phyloP scores from a whole-genome alignment of 2,113 vertebrate species.

The Pseudorectes ferrugineus region DNA sequence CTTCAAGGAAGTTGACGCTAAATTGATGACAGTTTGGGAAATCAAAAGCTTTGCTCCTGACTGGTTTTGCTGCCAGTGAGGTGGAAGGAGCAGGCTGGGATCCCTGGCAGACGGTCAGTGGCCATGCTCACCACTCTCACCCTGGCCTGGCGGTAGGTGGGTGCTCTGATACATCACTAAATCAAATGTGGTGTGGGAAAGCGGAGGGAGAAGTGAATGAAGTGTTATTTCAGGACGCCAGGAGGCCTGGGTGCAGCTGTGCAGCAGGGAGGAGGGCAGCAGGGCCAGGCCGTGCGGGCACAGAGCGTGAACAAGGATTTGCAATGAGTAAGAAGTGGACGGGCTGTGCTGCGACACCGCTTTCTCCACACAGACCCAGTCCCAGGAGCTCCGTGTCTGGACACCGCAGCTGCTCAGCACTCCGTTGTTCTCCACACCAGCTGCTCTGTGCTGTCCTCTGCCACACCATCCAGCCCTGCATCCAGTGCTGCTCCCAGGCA shows the following conservation, averaged over 20 bases:
- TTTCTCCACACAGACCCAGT: not conserved
- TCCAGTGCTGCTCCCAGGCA: accelerated
- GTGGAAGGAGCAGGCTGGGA: not conserved
- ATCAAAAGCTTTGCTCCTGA: not conserved
- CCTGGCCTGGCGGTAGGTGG: accelerated
- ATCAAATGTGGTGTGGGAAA: not conserved
- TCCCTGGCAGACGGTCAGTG: accelerated
- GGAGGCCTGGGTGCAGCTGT: not conserved
- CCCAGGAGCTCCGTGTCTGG: not conserved
- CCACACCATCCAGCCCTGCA: accelerated
- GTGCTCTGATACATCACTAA: not conserved
- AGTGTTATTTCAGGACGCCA: not conserved
- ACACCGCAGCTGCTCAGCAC: not conserved
- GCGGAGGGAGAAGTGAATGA: not conserved
- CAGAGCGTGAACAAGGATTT: accelerated
- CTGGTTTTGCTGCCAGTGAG: not conserved
- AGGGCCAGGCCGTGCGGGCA: not conserved
- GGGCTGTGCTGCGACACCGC: accelerated
- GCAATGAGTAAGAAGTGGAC: not conserved
- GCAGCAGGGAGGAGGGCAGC: not conserved
- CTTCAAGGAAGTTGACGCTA: not conserved
- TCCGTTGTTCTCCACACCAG: accelerated
- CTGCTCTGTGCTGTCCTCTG: accelerated
- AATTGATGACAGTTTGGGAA: not conserved
- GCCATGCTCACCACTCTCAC: accelerated